These are phyloP conservation scores for Tetramorium parvispinum DNA, from an alignment of 1,140 invertebrate species.

Conservation along the genomic window DNA sequence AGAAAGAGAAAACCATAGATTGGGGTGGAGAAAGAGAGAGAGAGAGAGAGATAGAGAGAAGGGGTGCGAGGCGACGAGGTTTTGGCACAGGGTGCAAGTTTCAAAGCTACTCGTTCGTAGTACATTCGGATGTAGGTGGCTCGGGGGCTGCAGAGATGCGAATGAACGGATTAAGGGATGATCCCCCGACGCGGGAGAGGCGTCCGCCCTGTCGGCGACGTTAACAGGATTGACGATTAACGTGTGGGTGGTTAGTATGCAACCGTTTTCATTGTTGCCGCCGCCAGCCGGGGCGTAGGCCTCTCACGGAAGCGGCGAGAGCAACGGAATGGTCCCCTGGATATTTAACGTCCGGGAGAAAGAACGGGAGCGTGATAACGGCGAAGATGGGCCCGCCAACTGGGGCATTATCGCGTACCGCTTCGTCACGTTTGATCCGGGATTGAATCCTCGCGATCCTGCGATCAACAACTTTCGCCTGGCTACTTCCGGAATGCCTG, in stretches of 20 bases:
- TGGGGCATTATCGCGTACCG: conserved; percentile 35
- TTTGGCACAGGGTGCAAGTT: conserved; percentile 69
- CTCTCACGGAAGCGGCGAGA: conserved; percentile 57
- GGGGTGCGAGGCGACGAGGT: conserved; percentile 34
- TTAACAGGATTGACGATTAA: conserved; percentile 85
- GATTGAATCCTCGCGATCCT: conserved; percentile 12
- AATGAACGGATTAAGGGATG: conserved; percentile 86
- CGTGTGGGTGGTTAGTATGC: conserved; percentile 81
- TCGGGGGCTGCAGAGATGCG: conserved; percentile 82
- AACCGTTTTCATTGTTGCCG: conserved; percentile 78
- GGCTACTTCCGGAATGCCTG: conserved; percentile 20
- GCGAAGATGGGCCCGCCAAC: conserved; percentile 29
- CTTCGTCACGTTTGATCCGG: conserved; percentile 38
- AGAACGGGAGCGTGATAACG: conserved; percentile 9
- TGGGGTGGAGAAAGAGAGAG: conserved; percentile 19
- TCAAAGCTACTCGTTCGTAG: conserved; percentile 69
- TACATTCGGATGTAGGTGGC: conserved; percentile 62
- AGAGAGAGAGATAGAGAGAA: background rate
- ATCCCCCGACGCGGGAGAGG: conserved; percentile 82
- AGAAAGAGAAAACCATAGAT: background rate
- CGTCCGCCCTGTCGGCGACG: conserved; percentile 74
- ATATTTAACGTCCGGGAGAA: conserved; percentile 63
- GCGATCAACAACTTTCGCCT: conserved; percentile 20
- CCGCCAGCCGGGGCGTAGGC: conserved; percentile 64
- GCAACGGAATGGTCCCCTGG: conserved; percentile 62